Evolutionary conservation across 2,113 vertebrate species (phyloP).

Genomic region (Lagopus muta): DNA sequence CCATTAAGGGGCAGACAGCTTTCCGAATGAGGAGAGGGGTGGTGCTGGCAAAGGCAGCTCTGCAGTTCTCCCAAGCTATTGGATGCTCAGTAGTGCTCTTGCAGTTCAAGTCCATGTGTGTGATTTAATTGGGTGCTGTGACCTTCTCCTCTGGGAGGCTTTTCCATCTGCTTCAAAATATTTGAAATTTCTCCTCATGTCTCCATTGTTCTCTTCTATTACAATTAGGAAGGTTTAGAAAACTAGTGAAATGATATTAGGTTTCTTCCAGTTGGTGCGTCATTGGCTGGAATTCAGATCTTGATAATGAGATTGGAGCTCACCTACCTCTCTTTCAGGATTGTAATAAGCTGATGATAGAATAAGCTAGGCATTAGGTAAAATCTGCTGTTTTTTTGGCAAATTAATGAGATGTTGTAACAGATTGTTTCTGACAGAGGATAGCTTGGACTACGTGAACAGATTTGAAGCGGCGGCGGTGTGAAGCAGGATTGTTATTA

Average conservation of each 20-base stretch:
- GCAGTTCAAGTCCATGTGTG: not conserved
- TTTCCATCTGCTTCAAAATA: not conserved
- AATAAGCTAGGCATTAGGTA: slow-evolving; percentile 7
- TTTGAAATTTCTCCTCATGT: not conserved
- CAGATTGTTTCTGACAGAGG: not conserved
- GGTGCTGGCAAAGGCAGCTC: not conserved
- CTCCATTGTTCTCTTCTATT: not conserved
- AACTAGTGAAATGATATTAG: not conserved
- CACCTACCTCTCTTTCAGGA: not conserved
- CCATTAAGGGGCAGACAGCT: slow-evolving; percentile 17
- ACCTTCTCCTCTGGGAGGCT: not conserved
- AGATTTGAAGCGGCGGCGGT: rapidly evolving
- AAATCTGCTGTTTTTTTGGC: not conserved
- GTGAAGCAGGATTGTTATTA: not conserved
- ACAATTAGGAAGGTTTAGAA: not conserved
- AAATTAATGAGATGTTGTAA: not conserved
- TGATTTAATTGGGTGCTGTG: not conserved
- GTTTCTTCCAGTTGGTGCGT: not conserved
- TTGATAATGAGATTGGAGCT: slow-evolving; percentile 39
- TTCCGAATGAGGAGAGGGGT: not conserved
- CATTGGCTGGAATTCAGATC: slow-evolving; percentile 24
- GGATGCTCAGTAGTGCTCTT: not conserved
- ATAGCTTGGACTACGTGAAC: not conserved
- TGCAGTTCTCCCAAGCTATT: not conserved
- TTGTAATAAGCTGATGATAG: not conserved